Percentiles rank a stretch among this genome's conserved stretches.
Conservation (phyloP, 2,888 invertebrate species). For the Amiota minor region DNA sequence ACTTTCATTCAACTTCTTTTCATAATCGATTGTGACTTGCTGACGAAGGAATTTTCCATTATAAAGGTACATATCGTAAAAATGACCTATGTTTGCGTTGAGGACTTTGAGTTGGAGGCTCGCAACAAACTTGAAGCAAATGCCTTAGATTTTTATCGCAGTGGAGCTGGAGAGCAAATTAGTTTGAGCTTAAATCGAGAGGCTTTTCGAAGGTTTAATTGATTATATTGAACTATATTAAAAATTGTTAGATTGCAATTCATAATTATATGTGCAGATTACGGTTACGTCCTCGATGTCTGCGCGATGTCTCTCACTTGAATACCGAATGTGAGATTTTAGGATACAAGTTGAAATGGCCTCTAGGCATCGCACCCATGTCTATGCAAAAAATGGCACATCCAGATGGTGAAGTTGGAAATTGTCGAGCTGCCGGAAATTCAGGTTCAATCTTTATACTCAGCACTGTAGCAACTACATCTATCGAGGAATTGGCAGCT, state of each 20-base stretch:
- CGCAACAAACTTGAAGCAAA: conserved; percentile 78
- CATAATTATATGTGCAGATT: conserved; percentile 74
- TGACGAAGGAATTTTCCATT: too few relatives aligned
- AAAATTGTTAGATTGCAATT: background rate
- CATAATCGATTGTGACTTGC: too few relatives aligned
- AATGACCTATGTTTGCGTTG: conserved; percentile 78
- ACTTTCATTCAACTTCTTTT: too few relatives aligned
- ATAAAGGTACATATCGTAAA: background rate
- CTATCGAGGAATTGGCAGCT: conserved; percentile 88
- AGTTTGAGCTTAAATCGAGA: conserved; percentile 82
- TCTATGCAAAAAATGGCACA: conserved; percentile 95
- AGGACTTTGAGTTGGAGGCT: conserved; percentile 85
- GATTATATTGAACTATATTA: background rate
- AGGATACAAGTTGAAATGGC: conserved; percentile 80
- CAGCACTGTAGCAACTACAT: conserved; percentile 89
- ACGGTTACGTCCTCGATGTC: conserved; percentile 84
- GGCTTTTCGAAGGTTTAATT: conserved; percentile 79
- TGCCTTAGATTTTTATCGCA: conserved; percentile 87
- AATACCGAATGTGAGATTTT: conserved; percentile 79
- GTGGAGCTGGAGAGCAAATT: conserved; percentile 87
- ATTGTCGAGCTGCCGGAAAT: conserved; percentile 86
- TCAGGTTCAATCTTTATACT: conserved; percentile 85
- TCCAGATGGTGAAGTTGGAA: conserved; percentile 89
- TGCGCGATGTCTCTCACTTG: conserved; percentile 82
- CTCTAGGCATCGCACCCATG: conserved; percentile 88